phyloP scores from a whole-genome alignment of 2,888 invertebrate genomes.

The Himalopsyche tibetana region DNA sequence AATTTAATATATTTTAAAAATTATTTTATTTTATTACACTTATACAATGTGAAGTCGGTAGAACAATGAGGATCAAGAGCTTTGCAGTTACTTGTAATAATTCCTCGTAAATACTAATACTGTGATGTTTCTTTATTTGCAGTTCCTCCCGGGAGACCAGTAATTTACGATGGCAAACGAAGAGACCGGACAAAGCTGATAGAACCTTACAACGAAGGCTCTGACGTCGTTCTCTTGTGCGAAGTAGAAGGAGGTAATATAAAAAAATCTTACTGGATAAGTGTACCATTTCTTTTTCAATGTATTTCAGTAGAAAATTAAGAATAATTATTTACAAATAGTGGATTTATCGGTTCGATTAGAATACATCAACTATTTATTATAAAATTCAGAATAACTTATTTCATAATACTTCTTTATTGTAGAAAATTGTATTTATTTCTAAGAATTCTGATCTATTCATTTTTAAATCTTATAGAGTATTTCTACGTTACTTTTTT shows the following conservation, averaged over 20 bases:
- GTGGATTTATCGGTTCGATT: too few species aligned
- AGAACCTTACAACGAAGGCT: slow-evolving; percentile 91
- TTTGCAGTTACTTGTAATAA: not conserved
- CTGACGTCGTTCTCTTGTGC: slow-evolving; percentile 87
- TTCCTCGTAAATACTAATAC: not conserved
- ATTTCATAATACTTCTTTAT: too few species aligned
- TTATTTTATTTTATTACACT: too few species aligned
- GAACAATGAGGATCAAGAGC: not conserved
- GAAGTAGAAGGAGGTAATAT: slow-evolving; percentile 89
- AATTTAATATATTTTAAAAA: too few species aligned
- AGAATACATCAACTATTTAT: too few species aligned
- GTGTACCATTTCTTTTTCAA: slow-evolving; percentile 41
- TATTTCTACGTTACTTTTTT: too few species aligned
- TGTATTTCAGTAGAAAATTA: not conserved
- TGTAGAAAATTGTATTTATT: too few species aligned
- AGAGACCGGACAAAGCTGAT: slow-evolving; percentile 85
- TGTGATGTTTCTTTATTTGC: slow-evolving; percentile 69
- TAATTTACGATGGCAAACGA: slow-evolving; percentile 87
- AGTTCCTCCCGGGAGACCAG: slow-evolving; percentile 90
- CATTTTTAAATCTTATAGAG: too few species aligned
- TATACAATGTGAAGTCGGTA: too few species aligned
- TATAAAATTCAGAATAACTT: too few species aligned
- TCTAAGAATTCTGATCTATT: too few species aligned
- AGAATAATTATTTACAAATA: too few species aligned
- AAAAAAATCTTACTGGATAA: slow-evolving; percentile 35